Evolutionary conservation across 1,140 invertebrate species (phyloP).

Genomic region (Cydia fagiglandana): DNA sequence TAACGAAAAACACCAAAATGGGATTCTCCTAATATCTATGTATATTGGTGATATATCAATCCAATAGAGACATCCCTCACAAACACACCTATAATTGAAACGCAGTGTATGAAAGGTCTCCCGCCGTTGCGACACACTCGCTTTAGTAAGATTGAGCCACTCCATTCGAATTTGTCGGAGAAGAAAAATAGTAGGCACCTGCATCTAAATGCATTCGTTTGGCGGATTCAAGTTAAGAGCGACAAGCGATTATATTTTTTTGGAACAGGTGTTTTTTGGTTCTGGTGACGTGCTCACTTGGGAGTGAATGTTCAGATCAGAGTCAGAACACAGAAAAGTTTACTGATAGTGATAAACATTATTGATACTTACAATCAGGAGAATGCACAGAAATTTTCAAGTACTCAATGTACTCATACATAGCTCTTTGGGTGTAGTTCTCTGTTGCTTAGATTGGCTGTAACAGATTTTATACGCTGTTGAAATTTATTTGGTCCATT

Average conservation of each 20-base stretch:
- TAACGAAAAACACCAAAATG: not conserved
- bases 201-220: conserved; percentile 68
- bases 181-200: conserved; percentile 69
- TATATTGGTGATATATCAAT: conserved; percentile 22
- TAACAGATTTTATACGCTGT: too few relatives aligned
- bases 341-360: too few relatives aligned
- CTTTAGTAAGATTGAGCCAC: conserved; percentile 45
- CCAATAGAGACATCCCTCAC: conserved; percentile 48
- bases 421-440: too few relatives aligned
- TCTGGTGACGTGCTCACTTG: too few relatives aligned
- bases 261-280: too few relatives aligned
- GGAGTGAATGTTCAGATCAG: too few relatives aligned
- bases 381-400: too few relatives aligned
- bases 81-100: conserved; percentile 48
- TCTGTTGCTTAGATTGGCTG: too few relatives aligned
- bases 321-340: too few relatives aligned
- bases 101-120: conserved; percentile 41
- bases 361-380: too few relatives aligned
- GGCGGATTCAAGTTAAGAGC: conserved; percentile 20
- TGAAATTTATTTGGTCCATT: too few relatives aligned
- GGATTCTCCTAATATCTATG: not conserved
- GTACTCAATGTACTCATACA: too few relatives aligned
- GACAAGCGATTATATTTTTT: not conserved
- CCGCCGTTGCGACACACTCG: conserved; percentile 38
- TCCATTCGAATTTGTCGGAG: conserved; percentile 65